Percentiles rank a stretch among this genome's conserved stretches.
These are phyloP conservation scores for Miltochrista miniata DNA, from an alignment of 2,888 invertebrate species.

Conservation along the genomic window DNA sequence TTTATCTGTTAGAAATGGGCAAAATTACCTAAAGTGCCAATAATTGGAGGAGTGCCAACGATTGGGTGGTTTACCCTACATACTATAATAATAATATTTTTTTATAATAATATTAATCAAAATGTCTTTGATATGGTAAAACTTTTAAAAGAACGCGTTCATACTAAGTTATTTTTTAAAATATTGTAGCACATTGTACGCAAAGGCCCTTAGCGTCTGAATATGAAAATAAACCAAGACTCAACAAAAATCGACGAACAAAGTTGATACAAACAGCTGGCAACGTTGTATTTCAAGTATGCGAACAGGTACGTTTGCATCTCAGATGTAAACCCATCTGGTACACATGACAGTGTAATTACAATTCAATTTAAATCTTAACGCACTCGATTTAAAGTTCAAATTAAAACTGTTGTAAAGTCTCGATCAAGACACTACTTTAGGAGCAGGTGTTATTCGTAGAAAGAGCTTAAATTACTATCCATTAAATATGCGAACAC, in stretches of 20 bases:
- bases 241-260: slow-evolving; percentile 52
- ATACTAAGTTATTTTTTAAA: too few species aligned
- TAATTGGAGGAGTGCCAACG: too few species aligned
- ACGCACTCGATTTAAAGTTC: slow-evolving; percentile 12
- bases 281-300: slow-evolving; percentile 57
- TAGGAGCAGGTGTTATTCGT: slow-evolving; percentile 38
- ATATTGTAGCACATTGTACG: not conserved
- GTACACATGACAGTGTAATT: slow-evolving; percentile 18
- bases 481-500: too few species aligned
- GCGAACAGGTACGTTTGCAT: slow-evolving; percentile 44
- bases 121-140: too few species aligned
- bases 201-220: slow-evolving; percentile 18
- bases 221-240: slow-evolving; percentile 42
- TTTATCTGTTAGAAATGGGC: too few species aligned
- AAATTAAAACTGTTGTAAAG: not conserved
- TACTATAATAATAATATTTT: too few species aligned
- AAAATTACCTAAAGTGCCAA: too few species aligned
- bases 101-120: too few species aligned
- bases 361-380: slow-evolving; percentile 24
- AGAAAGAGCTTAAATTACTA: slow-evolving; percentile 33
- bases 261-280: slow-evolving; percentile 58
- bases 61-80: too few species aligned
- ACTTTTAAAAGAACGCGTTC: too few species aligned
- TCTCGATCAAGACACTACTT: not conserved
- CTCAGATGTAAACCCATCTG: slow-evolving; percentile 54